A percentile compares a stretch with the other conserved stretches of the same genome.
Conservation (phyloP, 2,888 invertebrate genomes). For the Stenchaetothrips biformis region DNA sequence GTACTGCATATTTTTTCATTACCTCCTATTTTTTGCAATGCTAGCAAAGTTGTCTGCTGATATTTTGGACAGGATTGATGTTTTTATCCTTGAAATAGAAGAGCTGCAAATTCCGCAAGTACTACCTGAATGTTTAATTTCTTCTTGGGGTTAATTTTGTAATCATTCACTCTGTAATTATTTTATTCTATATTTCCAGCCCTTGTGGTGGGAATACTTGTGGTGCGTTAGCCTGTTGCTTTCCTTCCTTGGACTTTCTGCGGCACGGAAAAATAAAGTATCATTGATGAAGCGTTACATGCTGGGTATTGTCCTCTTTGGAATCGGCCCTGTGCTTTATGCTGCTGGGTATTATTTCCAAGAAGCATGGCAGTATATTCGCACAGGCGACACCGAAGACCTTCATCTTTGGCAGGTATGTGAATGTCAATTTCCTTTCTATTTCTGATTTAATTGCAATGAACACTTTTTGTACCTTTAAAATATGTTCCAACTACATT, state of each 20-base stretch:
- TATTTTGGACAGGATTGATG: conserved; percentile 85
- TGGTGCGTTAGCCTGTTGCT: conserved; percentile 82
- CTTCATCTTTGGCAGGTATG: conserved; percentile 78
- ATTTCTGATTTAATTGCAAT: conserved; percentile 32
- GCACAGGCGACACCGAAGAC: conserved; percentile 61
- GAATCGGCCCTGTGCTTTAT: conserved; percentile 74
- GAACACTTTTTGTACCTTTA: background rate
- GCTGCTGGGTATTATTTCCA: conserved; percentile 75
- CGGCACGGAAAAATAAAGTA: conserved; percentile 78
- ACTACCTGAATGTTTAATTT: conserved; percentile 34
- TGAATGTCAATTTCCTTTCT: conserved; percentile 30
- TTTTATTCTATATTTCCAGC: conserved; percentile 52
- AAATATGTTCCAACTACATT: conserved; percentile 37
- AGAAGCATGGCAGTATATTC: conserved; percentile 77
- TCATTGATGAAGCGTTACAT: conserved; percentile 72
- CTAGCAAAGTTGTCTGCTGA: conserved; percentile 85
- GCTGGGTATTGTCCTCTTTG: conserved; percentile 71
- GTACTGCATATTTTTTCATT: conserved; percentile 90
- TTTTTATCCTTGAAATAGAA: conserved; percentile 90
- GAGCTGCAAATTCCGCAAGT: conserved; percentile 85
- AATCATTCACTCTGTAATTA: conserved; percentile 13
- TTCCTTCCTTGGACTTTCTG: conserved; percentile 78
- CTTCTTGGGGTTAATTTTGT: conserved; percentile 15
- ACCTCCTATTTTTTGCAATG: conserved; percentile 84
- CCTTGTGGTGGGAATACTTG: conserved; percentile 88